A percentile compares a stretch with the other conserved stretches of the same genome.
These are phyloP conservation scores for Cynocephalus volans DNA, from an alignment of 2,113 vertebrate genomes.

Conservation along the genomic window DNA sequence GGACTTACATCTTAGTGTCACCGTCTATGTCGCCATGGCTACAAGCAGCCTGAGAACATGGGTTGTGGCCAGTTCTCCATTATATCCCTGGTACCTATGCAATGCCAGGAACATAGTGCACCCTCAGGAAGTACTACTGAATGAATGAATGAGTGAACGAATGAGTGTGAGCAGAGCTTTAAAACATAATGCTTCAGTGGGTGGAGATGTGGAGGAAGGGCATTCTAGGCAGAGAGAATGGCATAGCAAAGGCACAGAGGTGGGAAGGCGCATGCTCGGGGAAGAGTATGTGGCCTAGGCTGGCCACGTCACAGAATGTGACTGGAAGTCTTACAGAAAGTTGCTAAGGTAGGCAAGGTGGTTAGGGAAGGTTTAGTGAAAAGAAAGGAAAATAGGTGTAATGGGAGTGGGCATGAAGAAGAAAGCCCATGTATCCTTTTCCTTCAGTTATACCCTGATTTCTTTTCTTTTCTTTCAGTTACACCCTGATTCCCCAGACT, in stretches of 20 bases:
- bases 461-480: neutral
- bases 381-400: neutral
- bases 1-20: neutral
- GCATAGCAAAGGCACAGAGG: neutral
- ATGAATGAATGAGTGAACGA: neutral
- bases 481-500: neutral
- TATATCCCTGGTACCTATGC: no score
- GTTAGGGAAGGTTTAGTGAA: neutral
- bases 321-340: neutral
- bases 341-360: no score
- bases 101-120: no score
- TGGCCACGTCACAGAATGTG: no score
- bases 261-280: neutral
- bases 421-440: neutral
- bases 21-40: neutral
- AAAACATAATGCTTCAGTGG: neutral
- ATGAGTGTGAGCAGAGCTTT: neutral
- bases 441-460: neutral
- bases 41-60: neutral
- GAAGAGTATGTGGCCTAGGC: neutral
- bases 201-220: neutral
- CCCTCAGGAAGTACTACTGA: neutral
- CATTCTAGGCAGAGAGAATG: neutral
- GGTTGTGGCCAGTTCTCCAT: neutral
- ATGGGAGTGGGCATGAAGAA: neutral